phyloP scores from a whole-genome alignment of 2,113 vertebrate genomes.

The Dendropsophus ebraccatus region DNA sequence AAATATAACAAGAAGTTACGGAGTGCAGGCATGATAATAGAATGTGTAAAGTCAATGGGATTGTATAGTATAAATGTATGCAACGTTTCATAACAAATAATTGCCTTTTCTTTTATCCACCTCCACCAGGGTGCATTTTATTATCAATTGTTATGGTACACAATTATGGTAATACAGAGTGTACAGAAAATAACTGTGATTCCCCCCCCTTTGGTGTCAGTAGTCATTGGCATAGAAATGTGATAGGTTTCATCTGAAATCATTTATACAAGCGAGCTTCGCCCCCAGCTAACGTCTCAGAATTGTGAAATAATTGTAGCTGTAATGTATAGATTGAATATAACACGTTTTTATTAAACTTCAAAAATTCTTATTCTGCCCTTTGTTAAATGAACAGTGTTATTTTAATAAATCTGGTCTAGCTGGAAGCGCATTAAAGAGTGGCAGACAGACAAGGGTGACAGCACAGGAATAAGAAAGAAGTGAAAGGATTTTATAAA shows the following conservation, averaged over 20 bases:
- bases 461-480: not conserved
- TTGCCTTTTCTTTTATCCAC: not conserved
- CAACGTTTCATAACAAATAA: not conserved
- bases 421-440: not conserved
- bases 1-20: not conserved
- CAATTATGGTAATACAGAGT: not conserved
- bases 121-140: not conserved
- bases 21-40: not conserved
- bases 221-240: not conserved
- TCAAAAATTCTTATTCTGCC: not conserved
- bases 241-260: not conserved
- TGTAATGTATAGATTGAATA: not conserved
- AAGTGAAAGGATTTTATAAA: not conserved
- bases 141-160: not conserved
- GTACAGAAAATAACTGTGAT: not conserved
- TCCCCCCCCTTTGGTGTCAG: not conserved
- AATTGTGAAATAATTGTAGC: slow-evolving; percentile 6
- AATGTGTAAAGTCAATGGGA: not conserved
- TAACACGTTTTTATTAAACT: not conserved
- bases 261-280: not conserved
- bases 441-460: not conserved
- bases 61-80: too few relatives aligned
- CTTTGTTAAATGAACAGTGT: not conserved
- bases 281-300: not conserved
- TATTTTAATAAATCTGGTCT: slow-evolving; percentile 17